Percentiles rank a stretch among this genome's conserved stretches.
Conservation (phyloP, 2,797 vertebrate species). For the Scyliorhinus canicula region DNA sequence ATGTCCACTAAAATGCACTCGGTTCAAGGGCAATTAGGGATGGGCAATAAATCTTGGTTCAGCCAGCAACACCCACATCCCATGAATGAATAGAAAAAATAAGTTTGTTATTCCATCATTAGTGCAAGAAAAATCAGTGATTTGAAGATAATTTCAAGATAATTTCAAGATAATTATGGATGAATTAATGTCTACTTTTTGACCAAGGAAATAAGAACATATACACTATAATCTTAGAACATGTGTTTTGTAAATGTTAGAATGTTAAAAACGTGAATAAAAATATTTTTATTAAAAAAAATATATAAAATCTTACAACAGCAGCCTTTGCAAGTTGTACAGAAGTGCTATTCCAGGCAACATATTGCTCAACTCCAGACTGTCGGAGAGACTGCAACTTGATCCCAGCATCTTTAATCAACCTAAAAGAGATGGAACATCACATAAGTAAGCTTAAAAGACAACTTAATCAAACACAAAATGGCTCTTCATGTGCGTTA, state of each 20-base stretch:
- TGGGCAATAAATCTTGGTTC: too few relatives aligned
- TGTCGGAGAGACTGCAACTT: conserved; percentile 51
- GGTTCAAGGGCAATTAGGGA: too few relatives aligned
- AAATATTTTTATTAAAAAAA: too few relatives aligned
- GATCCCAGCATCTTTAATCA: conserved; percentile 48
- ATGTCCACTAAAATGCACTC: too few relatives aligned
- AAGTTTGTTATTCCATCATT: background rate
- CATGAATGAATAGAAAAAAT: too few relatives aligned
- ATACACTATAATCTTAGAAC: conserved; percentile 48
- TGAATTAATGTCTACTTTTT: background rate
- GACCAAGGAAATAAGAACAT: background rate
- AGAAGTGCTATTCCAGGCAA: conserved; percentile 59
- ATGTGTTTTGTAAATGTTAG: too few relatives aligned
- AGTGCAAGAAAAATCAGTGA: background rate
- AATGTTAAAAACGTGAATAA: too few relatives aligned
- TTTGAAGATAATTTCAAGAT: background rate
- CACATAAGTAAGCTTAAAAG: background rate
- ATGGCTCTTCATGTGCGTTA: background rate
- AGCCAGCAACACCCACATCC: too few relatives aligned
- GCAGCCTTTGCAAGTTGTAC: conserved; percentile 56
- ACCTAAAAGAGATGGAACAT: conserved; percentile 49
- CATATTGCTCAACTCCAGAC: conserved; percentile 50
- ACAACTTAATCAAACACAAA: background rate
- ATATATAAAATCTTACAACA: too few relatives aligned
- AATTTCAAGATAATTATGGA: background rate